Conservation (phyloP, 2,888 invertebrate species). For the Salpingus planirostris region DNA sequence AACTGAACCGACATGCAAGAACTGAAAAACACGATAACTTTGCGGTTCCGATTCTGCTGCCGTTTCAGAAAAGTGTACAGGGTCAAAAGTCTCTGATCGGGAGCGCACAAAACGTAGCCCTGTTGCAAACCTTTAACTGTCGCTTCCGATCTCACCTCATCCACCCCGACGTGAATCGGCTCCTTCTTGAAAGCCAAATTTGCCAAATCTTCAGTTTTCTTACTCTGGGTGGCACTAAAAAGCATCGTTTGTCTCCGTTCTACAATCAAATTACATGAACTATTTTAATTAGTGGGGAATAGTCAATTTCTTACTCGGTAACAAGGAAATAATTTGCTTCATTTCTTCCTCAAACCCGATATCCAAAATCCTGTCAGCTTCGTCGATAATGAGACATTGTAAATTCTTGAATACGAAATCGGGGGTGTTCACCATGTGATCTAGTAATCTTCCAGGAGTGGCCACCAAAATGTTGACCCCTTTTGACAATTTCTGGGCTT, state of each 20-base stretch:
- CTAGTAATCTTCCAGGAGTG: constrained; percentile 89
- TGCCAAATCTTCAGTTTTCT: constrained; percentile 83
- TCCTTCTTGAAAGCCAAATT: constrained; percentile 86
- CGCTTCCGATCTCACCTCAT: constrained; percentile 74
- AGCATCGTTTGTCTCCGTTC: constrained; percentile 93
- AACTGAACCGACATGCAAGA: constrained; percentile 97
- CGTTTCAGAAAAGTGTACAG: constrained; percentile 97
- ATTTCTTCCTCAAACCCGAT: constrained; percentile 97
- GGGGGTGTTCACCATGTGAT: constrained; percentile 82
- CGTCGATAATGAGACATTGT: constrained; percentile 91
- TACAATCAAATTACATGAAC: constrained; percentile 43
- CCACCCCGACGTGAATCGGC: constrained; percentile 90
- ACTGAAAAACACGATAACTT: constrained; percentile 96
- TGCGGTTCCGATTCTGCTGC: constrained; percentile 79
- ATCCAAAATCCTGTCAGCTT: constrained; percentile 95
- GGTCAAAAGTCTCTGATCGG: constrained; percentile 87
- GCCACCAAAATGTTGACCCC: constrained; percentile 91
- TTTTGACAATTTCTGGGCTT: constrained; percentile 83
- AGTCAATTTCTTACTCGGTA: constrained; percentile 93
- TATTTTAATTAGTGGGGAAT: neutral
- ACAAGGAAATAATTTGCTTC: constrained; percentile 81
- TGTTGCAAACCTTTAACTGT: constrained; percentile 78
- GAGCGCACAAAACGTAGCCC: constrained; percentile 90
- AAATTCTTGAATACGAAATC: constrained; percentile 90
- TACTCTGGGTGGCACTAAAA: constrained; percentile 93